Conservation (phyloP, 2,888 invertebrate species). For the Stomorhina lunata region DNA sequence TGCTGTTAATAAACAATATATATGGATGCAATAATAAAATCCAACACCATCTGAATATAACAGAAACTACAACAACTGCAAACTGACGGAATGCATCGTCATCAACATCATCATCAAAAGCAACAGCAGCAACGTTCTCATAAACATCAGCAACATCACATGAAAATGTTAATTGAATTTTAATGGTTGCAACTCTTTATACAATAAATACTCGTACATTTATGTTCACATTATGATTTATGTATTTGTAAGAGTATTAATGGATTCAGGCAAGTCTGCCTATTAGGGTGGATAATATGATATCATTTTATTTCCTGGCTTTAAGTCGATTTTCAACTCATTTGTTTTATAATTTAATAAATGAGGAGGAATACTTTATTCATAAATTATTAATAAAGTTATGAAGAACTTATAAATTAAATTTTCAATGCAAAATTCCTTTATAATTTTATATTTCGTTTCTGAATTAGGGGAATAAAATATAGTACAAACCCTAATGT, state of each 20-base stretch:
- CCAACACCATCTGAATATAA: constrained; percentile 40
- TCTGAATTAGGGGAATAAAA: no score
- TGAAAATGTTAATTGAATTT: constrained; percentile 77
- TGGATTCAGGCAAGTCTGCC: constrained; percentile 2
- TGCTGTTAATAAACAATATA: background rate
- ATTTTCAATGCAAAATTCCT: no score
- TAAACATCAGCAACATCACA: constrained; percentile 55
- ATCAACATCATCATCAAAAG: constrained; percentile 20
- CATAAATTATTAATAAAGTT: no score
- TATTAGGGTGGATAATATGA: constrained; percentile 23
- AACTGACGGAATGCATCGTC: constrained; percentile 28
- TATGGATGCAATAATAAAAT: constrained; percentile 28
- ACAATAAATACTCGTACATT: background rate
- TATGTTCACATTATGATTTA: constrained; percentile 18
- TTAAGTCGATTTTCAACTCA: no score
- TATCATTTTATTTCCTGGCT: no score
- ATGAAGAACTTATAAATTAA: no score
- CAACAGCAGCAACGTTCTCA: constrained; percentile 16
- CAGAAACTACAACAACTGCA: constrained; percentile 28
- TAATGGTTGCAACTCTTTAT: constrained; percentile 71
- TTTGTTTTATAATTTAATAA: no score
- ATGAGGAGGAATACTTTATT: no score
- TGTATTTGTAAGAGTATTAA: constrained; percentile 13
- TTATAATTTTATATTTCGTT: no score
- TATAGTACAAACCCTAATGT: background rate